Percentiles rank a stretch among this genome's conserved stretches.
phyloP scores from a whole-genome alignment of 1,140 invertebrate species.

The Eurosta solidaginis region DNA sequence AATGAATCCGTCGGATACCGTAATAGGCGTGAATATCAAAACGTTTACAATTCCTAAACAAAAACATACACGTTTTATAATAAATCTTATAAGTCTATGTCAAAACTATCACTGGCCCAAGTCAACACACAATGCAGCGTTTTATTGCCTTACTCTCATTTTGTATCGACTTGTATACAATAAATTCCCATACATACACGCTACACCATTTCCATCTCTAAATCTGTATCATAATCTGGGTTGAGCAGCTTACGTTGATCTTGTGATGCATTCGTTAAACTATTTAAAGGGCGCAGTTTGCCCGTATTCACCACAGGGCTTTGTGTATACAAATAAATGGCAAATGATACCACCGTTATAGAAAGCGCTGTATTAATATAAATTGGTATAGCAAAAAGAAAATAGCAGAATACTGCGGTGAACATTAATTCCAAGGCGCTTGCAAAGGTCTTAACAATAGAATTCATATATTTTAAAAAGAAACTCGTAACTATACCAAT shows the following conservation, averaged over 20 bases:
- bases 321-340: slow-evolving; percentile 86
- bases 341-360: slow-evolving; percentile 81
- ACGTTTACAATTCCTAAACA: no score
- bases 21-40: no score
- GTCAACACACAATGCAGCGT: no score
- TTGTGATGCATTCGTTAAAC: slow-evolving; percentile 38
- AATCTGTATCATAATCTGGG: slow-evolving; percentile 46
- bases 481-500: slow-evolving; percentile 94
- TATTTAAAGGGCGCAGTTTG: slow-evolving; percentile 49
- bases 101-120: no score
- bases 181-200: background rate
- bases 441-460: slow-evolving; percentile 95
- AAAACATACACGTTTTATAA: no score
- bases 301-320: slow-evolving; percentile 77
- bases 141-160: no score
- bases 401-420: slow-evolving; percentile 86
- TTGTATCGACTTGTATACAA: no score
- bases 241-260: slow-evolving; percentile 48
- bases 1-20: no score
- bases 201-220: slow-evolving; percentile 53
- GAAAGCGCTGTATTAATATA: slow-evolving; percentile 81
- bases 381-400: slow-evolving; percentile 87
- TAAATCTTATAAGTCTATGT: no score
- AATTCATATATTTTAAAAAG: slow-evolving; percentile 91
- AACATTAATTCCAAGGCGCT: slow-evolving; percentile 91